A percentile compares a stretch with the other conserved stretches of the same genome.
Conservation (phyloP, 2,888 invertebrate species). For the Phragmatobia fuliginosa region DNA sequence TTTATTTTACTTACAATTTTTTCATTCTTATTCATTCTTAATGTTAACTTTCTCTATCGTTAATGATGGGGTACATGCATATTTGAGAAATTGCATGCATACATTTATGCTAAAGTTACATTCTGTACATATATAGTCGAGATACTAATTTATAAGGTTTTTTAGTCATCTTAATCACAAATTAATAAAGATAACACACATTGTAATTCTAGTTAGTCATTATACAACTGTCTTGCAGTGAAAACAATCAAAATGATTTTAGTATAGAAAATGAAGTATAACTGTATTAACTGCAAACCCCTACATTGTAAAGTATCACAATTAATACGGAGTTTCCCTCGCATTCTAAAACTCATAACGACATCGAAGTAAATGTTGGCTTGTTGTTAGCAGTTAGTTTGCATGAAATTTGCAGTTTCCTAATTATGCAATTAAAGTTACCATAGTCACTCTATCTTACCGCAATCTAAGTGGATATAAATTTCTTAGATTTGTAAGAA, state of each 20-base stretch:
- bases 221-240: not conserved
- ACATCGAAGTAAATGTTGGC: constrained; percentile 7
- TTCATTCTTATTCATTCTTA: too few species aligned
- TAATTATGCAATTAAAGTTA: constrained; percentile 18
- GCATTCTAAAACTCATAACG: not conserved
- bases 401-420: constrained; percentile 14
- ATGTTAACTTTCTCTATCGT: too few species aligned
- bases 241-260: not conserved
- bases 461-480: too few species aligned
- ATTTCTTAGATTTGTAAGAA: not conserved
- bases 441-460: constrained; percentile 6
- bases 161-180: too few species aligned
- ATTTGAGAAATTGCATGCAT: too few species aligned
- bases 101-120: too few species aligned
- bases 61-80: too few species aligned
- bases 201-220: too few species aligned
- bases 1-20: too few species aligned
- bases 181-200: too few species aligned
- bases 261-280: not conserved
- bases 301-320: not conserved
- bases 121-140: too few species aligned
- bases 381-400: constrained; percentile 18
- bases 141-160: too few species aligned
- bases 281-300: not conserved
- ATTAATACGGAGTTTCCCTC: constrained; percentile 2